Conservation (phyloP, 1,140 invertebrate genomes). For the Papilio helenus region DNA sequence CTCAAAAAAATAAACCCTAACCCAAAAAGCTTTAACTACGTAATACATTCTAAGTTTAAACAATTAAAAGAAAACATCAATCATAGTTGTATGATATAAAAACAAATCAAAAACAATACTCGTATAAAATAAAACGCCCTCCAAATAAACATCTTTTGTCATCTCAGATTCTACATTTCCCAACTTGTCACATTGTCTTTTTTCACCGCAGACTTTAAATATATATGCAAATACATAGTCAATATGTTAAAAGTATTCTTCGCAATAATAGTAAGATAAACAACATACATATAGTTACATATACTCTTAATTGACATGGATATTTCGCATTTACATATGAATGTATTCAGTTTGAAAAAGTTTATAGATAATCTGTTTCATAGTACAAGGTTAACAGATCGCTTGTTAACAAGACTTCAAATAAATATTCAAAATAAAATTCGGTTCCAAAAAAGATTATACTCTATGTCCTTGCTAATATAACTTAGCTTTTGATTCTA, state of each 20-base stretch:
- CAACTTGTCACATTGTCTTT: background rate
- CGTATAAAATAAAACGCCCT: background rate
- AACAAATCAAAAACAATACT: background rate
- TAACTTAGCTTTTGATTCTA: background rate
- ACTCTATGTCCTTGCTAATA: background rate
- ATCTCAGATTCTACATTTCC: background rate
- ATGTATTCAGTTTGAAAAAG: background rate
- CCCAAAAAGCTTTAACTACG: background rate
- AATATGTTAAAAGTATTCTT: too few species aligned
- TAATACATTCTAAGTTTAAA: background rate
- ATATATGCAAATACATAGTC: background rate
- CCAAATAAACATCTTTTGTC: background rate
- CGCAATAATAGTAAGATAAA: background rate
- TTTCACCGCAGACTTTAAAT: background rate
- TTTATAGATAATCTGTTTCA: background rate
- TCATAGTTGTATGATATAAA: background rate
- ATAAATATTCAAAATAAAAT: background rate
- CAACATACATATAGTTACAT: background rate
- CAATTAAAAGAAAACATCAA: background rate
- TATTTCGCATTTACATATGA: background rate
- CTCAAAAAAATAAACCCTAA: background rate
- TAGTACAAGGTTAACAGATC: too few species aligned
- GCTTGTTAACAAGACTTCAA: too few species aligned
- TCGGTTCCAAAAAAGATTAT: background rate
- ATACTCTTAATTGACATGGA: constrained; percentile 9